Base-by-base conservation (phyloP, 2,797 vertebrate species). In the Macropodus opercularis region DNA sequence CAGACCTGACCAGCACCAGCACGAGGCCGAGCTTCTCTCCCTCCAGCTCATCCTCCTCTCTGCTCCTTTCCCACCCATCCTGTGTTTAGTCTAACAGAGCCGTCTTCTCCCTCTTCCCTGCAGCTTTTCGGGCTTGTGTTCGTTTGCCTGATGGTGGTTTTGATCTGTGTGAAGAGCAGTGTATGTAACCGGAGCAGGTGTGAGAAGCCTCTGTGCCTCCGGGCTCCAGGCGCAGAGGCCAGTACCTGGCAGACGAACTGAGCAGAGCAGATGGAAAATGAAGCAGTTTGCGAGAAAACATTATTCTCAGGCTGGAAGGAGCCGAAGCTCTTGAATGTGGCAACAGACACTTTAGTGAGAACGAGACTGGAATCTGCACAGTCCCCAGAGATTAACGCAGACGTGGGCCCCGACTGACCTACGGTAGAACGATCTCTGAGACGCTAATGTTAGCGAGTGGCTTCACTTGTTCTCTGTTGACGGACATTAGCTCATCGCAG, bases 101-200 rank as follows among this genome's bases (percentile, higher is more conserved):
- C 22, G 29, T 35, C 34, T 43, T 58, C 59, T 48, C 47, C 17
- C 39, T 41, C 2, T 13, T 55, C 44, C 69, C 71, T 59, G 39
- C 62, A 66, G 61, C 62, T 65, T 49, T 71, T 21, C 11, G 11
- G 42, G 26, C 23, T 47, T 55, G 59, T 61, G 56, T 47, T 52
- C 23, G 27, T 41, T 19, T 15, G 40, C 43, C 38, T 41, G 50
- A 14, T 35, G 38, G 40, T 39, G 11, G 39, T 51, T 52, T 65
- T 24, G 41, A 21, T 58, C 21, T 70, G 47, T 31, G 23, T 49
- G 15, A 51, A 42, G 27, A 35, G 44, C 35, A 49, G 44, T n/a
- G 53, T 63, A 1, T 81, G 73, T 78, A 86, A 90, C 71, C 14
- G 39, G 67, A 90, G 83, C 48, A 72, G 67, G 64, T 85, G 75